These are phyloP conservation scores for Lerema accius DNA, from an alignment of 1,140 invertebrate genomes.

Conservation along the genomic window DNA sequence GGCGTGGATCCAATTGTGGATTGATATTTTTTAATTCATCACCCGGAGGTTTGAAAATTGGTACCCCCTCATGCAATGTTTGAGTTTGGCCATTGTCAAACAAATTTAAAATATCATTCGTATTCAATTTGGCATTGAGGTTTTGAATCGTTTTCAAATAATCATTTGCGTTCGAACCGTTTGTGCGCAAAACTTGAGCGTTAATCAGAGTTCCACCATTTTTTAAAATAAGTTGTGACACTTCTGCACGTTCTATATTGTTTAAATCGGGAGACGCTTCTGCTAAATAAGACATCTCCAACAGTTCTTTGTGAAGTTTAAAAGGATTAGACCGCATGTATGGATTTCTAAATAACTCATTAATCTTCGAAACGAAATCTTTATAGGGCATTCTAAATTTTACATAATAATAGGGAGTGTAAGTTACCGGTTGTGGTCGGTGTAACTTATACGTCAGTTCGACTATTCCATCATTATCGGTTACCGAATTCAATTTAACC, in stretches of 20 bases:
- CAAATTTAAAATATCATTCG: constrained; percentile 36
- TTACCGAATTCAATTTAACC: constrained; percentile 42
- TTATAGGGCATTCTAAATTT: constrained; percentile 66
- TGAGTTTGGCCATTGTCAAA: constrained; percentile 8
- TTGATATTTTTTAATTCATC: too few species aligned
- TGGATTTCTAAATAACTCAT: constrained; percentile 40
- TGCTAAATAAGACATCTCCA: constrained; percentile 43
- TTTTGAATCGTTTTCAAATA: constrained; percentile 44
- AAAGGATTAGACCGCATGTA: constrained; percentile 42
- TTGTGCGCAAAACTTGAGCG: constrained; percentile 46
- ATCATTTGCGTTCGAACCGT: constrained; percentile 34
- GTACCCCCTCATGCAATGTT: too few species aligned
- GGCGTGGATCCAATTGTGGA: too few species aligned
- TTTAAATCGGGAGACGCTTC: constrained; percentile 48
- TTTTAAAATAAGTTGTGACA: constrained; percentile 44
- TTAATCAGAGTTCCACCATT: constrained; percentile 51
- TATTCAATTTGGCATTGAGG: constrained; percentile 43
- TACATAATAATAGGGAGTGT: constrained; percentile 51
- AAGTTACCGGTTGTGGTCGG: constrained; percentile 33
- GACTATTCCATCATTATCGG: constrained; percentile 41
- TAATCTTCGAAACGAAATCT: constrained; percentile 46
- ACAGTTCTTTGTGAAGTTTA: constrained; percentile 48
- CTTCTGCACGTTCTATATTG: constrained; percentile 43
- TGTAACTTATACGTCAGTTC: constrained; percentile 51
- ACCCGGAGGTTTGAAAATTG: too few species aligned